Percentiles rank a stretch among this genome's conserved stretches.
phyloP scores from a whole-genome alignment of 92 coral and sea anemone genomes.

The Metridium senile region DNA sequence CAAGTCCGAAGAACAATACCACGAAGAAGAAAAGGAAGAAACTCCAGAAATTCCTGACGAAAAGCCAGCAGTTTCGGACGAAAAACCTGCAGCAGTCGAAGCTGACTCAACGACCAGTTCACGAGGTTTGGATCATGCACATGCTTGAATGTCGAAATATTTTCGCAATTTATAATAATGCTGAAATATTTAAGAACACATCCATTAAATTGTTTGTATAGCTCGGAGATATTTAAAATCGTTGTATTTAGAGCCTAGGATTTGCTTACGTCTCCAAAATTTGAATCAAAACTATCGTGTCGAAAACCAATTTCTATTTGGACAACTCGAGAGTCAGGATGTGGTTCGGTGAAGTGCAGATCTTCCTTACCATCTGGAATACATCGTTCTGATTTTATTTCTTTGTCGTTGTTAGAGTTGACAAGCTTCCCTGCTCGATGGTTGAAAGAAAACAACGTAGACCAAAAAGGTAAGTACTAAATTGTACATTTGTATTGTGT shows the following conservation, averaged over 20 bases:
- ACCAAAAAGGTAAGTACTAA: slow-evolving; percentile 69
- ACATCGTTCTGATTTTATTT: neutral
- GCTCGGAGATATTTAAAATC: slow-evolving; percentile 2
- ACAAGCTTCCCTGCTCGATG: slow-evolving; percentile 94
- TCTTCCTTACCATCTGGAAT: neutral
- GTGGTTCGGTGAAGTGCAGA: slow-evolving; percentile 17
- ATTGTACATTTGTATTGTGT: neutral
- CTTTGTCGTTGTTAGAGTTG: slow-evolving; percentile 57
- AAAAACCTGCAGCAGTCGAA: slow-evolving; percentile 37
- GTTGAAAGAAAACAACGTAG: slow-evolving; percentile 85
- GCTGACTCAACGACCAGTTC: slow-evolving; percentile 16
- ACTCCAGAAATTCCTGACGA: slow-evolving; percentile 43
- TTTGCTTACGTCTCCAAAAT: slow-evolving; percentile 1
- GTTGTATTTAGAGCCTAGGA: neutral
- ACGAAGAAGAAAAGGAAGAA: slow-evolving; percentile 18
- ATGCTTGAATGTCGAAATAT: slow-evolving; percentile 16
- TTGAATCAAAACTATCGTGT: neutral
- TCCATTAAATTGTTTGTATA: neutral
- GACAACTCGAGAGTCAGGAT: slow-evolving; percentile 9
- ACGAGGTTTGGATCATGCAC: slow-evolving; percentile 29
- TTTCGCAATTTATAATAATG: neutral
- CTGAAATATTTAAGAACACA: slow-evolving; percentile 3
- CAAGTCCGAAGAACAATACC: slow-evolving; percentile 20
- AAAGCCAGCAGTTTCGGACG: slow-evolving; percentile 27
- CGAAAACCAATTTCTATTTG: neutral